A percentile compares a stretch with the other conserved stretches of the same genome.
Conservation (phyloP, 1,140 invertebrate species). For the Drosophila kikkawai region DNA sequence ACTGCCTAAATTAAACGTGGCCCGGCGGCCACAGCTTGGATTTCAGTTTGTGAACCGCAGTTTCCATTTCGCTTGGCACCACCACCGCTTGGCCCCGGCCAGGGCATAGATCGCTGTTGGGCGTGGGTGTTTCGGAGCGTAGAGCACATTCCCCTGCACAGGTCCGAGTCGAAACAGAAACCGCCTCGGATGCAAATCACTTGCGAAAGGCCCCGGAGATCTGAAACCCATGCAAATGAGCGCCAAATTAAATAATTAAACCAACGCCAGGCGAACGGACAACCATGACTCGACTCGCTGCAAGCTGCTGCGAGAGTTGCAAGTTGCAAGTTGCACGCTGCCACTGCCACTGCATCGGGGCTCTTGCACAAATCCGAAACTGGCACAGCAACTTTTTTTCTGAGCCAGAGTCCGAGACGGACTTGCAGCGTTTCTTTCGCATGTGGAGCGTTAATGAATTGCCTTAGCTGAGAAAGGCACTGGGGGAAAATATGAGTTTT, state of each 20-base stretch:
- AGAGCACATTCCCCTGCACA: conserved; percentile 51
- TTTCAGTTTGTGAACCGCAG: conserved; percentile 1
- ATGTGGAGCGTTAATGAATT: conserved; percentile 81
- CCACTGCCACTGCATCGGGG: conserved; percentile 24
- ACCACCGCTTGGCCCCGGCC: conserved; percentile 9
- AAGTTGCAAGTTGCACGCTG: conserved; percentile 38
- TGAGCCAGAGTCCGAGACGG: conserved; percentile 50
- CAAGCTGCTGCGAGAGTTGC: conserved; percentile 21
- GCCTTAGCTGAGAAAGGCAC: conserved; percentile 39
- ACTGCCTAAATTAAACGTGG: conserved; percentile 23
- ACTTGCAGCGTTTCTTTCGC: conserved; percentile 56
- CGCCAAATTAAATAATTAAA: conserved; percentile 83
- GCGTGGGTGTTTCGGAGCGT: conserved; percentile 21
- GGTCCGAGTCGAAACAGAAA: conserved; percentile 50
- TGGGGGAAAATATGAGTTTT: background rate
- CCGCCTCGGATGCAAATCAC: conserved; percentile 68
- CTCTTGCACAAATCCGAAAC: conserved; percentile 67
- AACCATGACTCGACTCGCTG: conserved; percentile 32
- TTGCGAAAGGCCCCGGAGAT: conserved; percentile 56
- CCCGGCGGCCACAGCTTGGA: conserved; percentile 21
- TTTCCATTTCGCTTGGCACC: conserved; percentile 35
- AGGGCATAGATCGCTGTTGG: conserved; percentile 27
- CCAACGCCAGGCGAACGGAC: conserved; percentile 46
- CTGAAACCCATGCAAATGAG: conserved; percentile 64
- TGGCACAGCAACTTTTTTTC: conserved; percentile 84